phyloP scores from a whole-genome alignment of 2,888 invertebrate genomes.

The Chirona hameri region DNA sequence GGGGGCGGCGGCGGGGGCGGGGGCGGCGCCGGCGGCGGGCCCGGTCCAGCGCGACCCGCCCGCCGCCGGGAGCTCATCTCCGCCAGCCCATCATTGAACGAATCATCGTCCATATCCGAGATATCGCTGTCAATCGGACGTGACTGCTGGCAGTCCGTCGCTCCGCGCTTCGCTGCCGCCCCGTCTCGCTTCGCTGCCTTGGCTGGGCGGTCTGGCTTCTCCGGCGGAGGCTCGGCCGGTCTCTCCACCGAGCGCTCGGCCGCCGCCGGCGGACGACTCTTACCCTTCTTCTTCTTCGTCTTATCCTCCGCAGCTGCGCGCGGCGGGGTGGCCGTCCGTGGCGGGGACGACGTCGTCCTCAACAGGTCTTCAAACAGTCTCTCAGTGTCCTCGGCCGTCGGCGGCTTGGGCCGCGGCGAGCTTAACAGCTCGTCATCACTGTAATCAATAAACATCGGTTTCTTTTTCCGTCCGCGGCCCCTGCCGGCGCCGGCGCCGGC shows the following conservation, averaged over 20 bases:
- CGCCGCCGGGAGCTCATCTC: conserved; percentile 6
- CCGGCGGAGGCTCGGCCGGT: neutral
- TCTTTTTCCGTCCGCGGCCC: conserved; percentile 4
- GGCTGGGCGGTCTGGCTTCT: neutral
- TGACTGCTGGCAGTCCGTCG: neutral
- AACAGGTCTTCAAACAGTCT: conserved; percentile 1
- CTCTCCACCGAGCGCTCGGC: neutral
- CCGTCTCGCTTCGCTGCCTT: neutral
- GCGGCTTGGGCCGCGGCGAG: neutral
- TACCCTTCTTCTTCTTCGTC: neutral
- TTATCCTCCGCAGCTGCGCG: too few relatives aligned
- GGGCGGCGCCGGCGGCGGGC: too few relatives aligned
- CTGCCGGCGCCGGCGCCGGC: neutral
- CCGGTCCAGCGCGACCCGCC: neutral
- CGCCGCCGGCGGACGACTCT: neutral
- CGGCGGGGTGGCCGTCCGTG: neutral
- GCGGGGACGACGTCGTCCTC: neutral
- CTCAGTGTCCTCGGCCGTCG: neutral
- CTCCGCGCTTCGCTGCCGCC: neutral
- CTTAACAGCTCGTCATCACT: conserved; percentile 25
- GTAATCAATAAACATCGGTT: conserved; percentile 4
- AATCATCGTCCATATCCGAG: conserved; percentile 22
- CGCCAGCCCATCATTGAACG: conserved; percentile 9
- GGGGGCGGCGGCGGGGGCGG: too few relatives aligned
- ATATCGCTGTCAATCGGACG: neutral